Base-by-base conservation (phyloP, 2,888 invertebrate genomes). In the Euplexia lucipara region DNA sequence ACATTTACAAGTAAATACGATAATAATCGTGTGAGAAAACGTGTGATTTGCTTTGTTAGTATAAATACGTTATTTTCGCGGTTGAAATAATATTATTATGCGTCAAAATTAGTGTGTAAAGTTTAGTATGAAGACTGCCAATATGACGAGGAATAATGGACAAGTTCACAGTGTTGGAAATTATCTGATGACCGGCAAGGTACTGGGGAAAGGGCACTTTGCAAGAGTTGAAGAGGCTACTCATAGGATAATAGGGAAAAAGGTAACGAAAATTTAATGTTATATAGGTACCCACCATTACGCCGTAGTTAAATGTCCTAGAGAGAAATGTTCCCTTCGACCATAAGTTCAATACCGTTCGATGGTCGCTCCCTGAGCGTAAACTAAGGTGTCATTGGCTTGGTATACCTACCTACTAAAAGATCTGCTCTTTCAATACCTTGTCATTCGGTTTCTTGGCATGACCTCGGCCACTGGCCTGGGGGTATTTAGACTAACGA, bases 151-250 rank as follows among this genome's bases (percentile, higher is more conserved):
- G 75, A 90, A 78, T 73, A 91, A 90, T 79, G 88, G 87, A 66
- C 94, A 96, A 90, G 92, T 96, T 77, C 94, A 95, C 86, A 95
- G 94, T 90, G 96, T 97, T 79, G 97, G 97, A 62, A 97, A 96
- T 86, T 97, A 97, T 91, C 94, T 96, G 83, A 96, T 97, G 96
- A 97, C 97, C 62, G 97, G 97, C 66, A 96, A 96, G 81, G 93
- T 96, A 64, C 93, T 97, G 63, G 97, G 97, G 47, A 97, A 97
- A 90, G 97, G 97, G 70, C 97, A 97, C 90, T 97, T 97, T 88
- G 97, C 97, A 22, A 95, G 96, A 81, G 97, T 97, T 49, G 97
- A 97, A 87, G 97, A 97, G 87, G 97, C 97, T 14, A 96, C 96
- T 35, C 97, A 97, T 88, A 95, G 95, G 71, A 89, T 97, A 60